Base-by-base conservation (phyloP, 2,113 vertebrate species). In the Sterrhoptilus dennistouni region DNA sequence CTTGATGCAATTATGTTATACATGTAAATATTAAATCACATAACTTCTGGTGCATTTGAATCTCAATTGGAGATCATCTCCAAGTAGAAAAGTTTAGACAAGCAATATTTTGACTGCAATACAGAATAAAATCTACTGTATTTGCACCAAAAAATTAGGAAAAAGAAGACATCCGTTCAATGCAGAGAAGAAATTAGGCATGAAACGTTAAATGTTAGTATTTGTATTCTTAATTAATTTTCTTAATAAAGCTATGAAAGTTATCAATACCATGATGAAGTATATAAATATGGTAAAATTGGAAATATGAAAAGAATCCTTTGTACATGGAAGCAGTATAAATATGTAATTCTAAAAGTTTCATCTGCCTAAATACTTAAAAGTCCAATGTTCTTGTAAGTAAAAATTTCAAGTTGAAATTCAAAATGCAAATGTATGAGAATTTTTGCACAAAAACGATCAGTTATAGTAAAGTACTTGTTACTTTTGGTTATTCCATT, bases 401-500 rank as follows among this genome's bases (percentile, higher is more conserved):
- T 20, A 79, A 90, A 90, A 84, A 83, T 90, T 89, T 77, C 27
- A 74, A 90, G 17, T 9, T 76, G 12, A 83, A 84, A 53, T 90
- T 78, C 23, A 76, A 76, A 87, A 75, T 47, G 54, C 38, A 94
- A 93, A 84, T 20, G 11, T 21, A 47, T 83, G 66, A 84, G 16
- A 71, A 61, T 66, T 70, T 93, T 59, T 83, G 17, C 69, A 87
- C 14, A 74, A 52, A 74, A 92, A 80, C 75, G 95, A 92, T 93
- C 75, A 70, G 36, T 93, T 88, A 21, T 60, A 66, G 14, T 21
- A 74, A 1, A 89, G 57, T 18, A 95, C 42, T 64, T 79, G 47
- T 79, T 95, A 71, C 65, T 78, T 90, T 93, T 31, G 93, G 77
- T 80, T 91, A 92, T 90, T 96, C 87, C 89, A 93, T 77, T 97